These are phyloP conservation scores for Panopea generosa DNA, from an alignment of 2,888 invertebrate genomes.

Conservation along the genomic window DNA sequence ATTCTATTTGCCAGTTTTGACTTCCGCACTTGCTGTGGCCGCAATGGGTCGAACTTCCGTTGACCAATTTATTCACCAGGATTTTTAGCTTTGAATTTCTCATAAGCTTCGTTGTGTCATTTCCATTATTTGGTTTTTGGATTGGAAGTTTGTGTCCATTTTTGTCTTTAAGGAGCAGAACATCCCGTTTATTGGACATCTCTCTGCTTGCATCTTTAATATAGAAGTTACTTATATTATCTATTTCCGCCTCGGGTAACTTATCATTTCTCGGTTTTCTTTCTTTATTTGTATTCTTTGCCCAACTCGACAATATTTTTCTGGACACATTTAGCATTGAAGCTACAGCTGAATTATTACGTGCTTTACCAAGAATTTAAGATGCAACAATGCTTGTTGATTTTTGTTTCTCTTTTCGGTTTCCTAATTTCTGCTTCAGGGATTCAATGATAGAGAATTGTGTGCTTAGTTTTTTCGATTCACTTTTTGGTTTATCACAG, in stretches of 20 bases:
- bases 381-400: neutral
- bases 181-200: constrained; percentile 20
- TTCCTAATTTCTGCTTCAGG: no score
- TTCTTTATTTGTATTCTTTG: neutral
- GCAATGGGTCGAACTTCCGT: constrained; percentile 15
- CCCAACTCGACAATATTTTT: neutral
- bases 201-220: constrained; percentile 9
- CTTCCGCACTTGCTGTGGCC: constrained; percentile 17
- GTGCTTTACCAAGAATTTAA: constrained; percentile 1
- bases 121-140: constrained; percentile 16
- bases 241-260: neutral
- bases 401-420: neutral
- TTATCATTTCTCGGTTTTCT: constrained; percentile 8
- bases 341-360: constrained; percentile 14
- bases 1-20: constrained; percentile 9
- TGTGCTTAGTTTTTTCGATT: no score
- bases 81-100: constrained; percentile 16
- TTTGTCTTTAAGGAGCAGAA: neutral
- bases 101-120: constrained; percentile 27
- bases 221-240: constrained; percentile 1
- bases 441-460: no score
- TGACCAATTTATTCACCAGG: constrained; percentile 7
- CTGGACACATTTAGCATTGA: neutral
- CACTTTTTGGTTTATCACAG: no score
- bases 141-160: constrained; percentile 4